These are phyloP conservation scores for Lasioglossum morio DNA, from an alignment of 2,888 invertebrate genomes.

Conservation along the genomic window DNA sequence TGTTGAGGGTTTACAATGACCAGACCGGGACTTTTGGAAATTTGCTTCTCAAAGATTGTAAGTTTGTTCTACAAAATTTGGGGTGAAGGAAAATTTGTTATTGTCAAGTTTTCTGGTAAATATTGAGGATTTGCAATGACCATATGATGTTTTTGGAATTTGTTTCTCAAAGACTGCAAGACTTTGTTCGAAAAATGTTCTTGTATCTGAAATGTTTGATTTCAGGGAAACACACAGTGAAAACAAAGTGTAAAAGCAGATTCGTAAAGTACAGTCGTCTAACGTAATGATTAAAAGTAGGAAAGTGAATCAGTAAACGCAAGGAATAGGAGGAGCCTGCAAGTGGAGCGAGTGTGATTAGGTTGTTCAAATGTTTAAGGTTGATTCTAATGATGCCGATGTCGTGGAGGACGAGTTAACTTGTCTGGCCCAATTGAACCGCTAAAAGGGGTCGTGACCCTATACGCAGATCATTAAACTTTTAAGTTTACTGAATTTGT, in stretches of 20 bases:
- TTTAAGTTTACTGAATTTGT: constrained; percentile 17
- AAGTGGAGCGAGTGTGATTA: not conserved
- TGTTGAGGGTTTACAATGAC: not conserved
- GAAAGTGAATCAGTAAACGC: not conserved
- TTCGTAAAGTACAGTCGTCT: not conserved
- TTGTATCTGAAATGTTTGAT: not conserved
- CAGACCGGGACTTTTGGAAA: not conserved
- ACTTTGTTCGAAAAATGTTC: not conserved
- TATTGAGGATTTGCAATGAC: not conserved
- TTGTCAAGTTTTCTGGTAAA: no score
- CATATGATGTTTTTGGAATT: not conserved
- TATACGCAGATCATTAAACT: not conserved
- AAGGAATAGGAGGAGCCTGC: no score
- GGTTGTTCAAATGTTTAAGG: not conserved
- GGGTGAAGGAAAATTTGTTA: not conserved
- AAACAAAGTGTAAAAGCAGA: not conserved
- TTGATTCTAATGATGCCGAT: not conserved
- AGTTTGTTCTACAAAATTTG: not conserved
- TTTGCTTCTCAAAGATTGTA: no score
- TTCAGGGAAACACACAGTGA: not conserved
- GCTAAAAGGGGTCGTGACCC: constrained; percentile 12
- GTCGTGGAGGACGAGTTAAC: constrained; percentile 25
- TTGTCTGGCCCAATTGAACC: constrained; percentile 9
- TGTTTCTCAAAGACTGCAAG: not conserved
- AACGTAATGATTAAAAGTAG: not conserved